phyloP scores from a whole-genome alignment of 1,140 invertebrate genomes.

The Bradysia coprophila region DNA sequence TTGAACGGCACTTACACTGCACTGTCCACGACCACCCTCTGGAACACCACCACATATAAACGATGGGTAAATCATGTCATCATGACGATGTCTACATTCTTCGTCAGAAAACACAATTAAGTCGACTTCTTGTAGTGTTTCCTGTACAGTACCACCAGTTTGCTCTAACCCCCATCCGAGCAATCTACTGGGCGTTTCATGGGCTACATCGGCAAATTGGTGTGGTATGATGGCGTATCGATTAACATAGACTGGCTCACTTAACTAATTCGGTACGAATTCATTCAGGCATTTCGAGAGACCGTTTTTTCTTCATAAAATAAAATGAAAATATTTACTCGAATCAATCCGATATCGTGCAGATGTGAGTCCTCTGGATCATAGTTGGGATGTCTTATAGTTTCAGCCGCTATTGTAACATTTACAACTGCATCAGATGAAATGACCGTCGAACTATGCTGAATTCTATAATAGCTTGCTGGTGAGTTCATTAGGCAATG shows the following conservation, averaged over 20 bases:
- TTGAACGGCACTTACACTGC: too few relatives aligned
- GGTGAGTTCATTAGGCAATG: conserved; percentile 20
- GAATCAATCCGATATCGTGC: too few relatives aligned
- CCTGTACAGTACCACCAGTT: conserved; percentile 17
- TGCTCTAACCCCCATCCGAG: conserved; percentile 18
- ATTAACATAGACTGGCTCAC: conserved; percentile 9
- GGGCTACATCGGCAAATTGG: conserved; percentile 6
- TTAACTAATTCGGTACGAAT: too few relatives aligned
- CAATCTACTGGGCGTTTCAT: conserved; percentile 8
- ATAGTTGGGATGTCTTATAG: too few relatives aligned
- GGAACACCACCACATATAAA: conserved; percentile 22
- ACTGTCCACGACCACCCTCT: conserved; percentile 24
- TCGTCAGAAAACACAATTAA: conserved; percentile 17
- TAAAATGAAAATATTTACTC: too few relatives aligned
- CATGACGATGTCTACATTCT: conserved; percentile 16
- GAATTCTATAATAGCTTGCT: conserved; percentile 1
- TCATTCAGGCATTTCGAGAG: too few relatives aligned
- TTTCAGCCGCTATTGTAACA: too few relatives aligned
- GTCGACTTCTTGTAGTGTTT: conserved; percentile 19
- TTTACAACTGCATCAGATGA: conserved; percentile 10
- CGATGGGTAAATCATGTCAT: conserved; percentile 10
- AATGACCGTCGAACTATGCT: conserved; percentile 8
- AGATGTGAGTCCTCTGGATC: too few relatives aligned
- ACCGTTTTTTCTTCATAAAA: too few relatives aligned
- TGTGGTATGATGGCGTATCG: conserved; percentile 11